Evolutionary conservation across 2,888 invertebrate genomes (phyloP), one percentile per base, ranked within the genome.

Genomic region (Rotaria magnacalcarata): DNA sequence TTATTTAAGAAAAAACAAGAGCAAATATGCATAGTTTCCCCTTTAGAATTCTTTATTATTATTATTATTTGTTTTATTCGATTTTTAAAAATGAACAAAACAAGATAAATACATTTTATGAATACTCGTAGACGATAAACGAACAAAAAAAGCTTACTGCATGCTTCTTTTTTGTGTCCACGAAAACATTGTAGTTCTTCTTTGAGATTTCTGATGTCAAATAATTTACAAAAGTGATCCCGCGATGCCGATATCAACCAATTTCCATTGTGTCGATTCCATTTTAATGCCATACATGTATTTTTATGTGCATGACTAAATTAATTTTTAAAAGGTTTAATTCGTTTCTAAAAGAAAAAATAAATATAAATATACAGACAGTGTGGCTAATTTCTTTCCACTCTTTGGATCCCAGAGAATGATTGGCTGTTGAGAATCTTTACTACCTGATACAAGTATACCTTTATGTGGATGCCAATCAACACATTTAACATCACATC

Each of bases 401-500:
- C 95, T 94, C 91, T 96, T 97, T 6, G 99, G 97, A 93, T 99
- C 99, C 99, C 99, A 99, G 85, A 99, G 92, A 92, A 99, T 99
- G 67, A 99, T 96, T 6, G 99, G 99, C 90, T 99, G 99, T 90
- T 99, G 99, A 91, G 97, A 97, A 91, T 99, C 99, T 92, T 99
- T 97, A 91, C 97, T 98, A 34, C 99, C 99, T 3, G 98, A 98
- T 74, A 96, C 96, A 89, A 99, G 94, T 85, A 99, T 93, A 87
- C 95, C 95, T 92, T 98, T 99, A 89, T 96, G 95, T 0, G 99
- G 99, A 93, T 99, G 99, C 99, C 99, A 99, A 91, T 98, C 97
- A 11, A 98, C 97, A 92, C 98, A 97, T 92, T 97, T 97, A 0
- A 98, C 98, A 92, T 98, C 98, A 47, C 97, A 96, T 89, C 98